Conservation (phyloP, 2,113 vertebrate species). For the Ceyx melanurus region DNA sequence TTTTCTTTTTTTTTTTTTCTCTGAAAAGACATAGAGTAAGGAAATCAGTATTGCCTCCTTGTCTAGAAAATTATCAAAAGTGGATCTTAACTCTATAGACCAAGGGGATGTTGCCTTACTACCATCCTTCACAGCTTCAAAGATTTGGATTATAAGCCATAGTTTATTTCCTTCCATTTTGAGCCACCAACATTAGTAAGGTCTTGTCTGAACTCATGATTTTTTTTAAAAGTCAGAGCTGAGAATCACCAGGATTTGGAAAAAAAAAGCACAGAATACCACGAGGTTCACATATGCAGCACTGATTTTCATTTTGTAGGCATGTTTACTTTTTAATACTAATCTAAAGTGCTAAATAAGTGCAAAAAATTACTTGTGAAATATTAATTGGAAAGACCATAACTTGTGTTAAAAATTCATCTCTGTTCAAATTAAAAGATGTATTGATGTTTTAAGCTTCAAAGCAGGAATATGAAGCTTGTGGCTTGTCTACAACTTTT, state of each 20-base stretch:
- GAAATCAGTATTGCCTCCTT: neutral
- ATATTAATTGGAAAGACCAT: neutral
- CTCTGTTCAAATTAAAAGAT: neutral
- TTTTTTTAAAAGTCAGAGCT: slow-evolving; percentile 2
- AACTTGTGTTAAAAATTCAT: neutral
- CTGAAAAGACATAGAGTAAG: neutral
- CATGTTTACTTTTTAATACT: neutral
- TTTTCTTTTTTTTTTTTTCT: neutral
- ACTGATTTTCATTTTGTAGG: neutral
- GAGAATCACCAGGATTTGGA: neutral
- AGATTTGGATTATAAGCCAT: neutral
- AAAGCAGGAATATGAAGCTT: neutral
- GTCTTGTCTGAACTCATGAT: neutral
- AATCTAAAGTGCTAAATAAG: neutral
- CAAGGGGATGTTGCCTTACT: neutral
- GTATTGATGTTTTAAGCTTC: neutral
- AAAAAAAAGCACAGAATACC: neutral
- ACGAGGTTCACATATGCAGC: neutral
- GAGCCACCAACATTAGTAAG: neutral
- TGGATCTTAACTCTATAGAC: neutral
- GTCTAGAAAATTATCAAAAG: neutral
- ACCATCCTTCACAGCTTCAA: neutral
- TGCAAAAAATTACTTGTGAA: neutral
- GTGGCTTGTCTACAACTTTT: neutral
- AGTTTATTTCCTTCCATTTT: neutral